phyloP scores from a whole-genome alignment of 2,797 vertebrate genomes.

The Pelochelys cantorii region DNA sequence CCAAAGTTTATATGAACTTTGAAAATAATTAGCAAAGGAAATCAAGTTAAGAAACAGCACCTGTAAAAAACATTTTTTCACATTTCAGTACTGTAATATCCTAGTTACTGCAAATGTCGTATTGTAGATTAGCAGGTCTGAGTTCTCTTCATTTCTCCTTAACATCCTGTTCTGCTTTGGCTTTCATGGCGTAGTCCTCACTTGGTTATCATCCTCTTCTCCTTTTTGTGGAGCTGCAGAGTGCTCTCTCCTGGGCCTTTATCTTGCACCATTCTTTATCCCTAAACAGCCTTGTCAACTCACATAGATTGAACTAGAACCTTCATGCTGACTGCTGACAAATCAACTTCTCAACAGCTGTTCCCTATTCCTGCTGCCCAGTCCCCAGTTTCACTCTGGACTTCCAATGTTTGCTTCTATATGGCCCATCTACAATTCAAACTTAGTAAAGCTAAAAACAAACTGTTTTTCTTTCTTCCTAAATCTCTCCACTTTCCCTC shows the following conservation, averaged over 20 bases:
- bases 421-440: neutral
- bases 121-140: constrained; percentile 44
- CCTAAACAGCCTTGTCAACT: neutral
- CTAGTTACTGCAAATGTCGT: neutral
- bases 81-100: constrained; percentile 10
- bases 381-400: neutral
- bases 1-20: neutral
- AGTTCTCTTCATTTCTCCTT: constrained; percentile 37
- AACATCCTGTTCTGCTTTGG: neutral
- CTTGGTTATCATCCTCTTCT: neutral
- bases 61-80: constrained; percentile 11
- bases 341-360: neutral
- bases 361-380: neutral
- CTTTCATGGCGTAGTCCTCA: neutral
- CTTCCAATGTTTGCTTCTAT: neutral
- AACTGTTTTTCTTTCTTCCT: neutral
- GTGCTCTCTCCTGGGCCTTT: neutral
- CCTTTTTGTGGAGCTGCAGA: neutral
- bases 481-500: neutral
- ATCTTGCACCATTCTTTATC: neutral
- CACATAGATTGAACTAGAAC: neutral
- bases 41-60: neutral
- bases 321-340: neutral
- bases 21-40: neutral
- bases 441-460: neutral